Evolutionary conservation across 2,797 vertebrate species (phyloP).

Genomic region (Nothura maculosa): DNA sequence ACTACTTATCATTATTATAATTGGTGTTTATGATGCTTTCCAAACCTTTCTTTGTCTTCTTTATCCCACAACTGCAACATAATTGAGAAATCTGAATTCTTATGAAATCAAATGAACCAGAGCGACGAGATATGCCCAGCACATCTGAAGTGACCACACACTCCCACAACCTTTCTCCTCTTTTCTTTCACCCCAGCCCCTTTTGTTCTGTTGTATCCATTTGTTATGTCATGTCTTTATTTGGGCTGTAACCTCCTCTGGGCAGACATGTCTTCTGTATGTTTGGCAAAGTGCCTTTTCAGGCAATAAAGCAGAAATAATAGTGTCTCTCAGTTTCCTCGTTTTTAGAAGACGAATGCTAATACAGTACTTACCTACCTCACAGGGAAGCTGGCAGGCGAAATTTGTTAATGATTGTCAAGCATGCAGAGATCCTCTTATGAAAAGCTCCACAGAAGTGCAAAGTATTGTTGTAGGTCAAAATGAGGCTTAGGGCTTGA

Average conservation of each 20-base stretch:
- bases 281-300: conserved; percentile 48
- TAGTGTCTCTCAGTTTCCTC: neutral
- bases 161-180: neutral
- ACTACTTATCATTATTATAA: neutral
- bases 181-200: neutral
- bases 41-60: neutral
- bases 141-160: neutral
- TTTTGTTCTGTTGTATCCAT: conserved; percentile 29
- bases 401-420: neutral
- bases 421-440: conserved; percentile 3
- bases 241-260: conserved; percentile 18
- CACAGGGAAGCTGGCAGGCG: neutral
- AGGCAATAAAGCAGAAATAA: conserved; percentile 26
- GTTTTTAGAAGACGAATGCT: neutral
- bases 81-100: neutral
- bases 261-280: neutral
- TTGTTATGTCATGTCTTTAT: conserved; percentile 5
- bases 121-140: neutral
- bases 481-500: conserved; percentile 1
- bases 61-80: neutral
- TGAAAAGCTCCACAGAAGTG: neutral
- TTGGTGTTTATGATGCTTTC: neutral
- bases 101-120: neutral
- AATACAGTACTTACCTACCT: neutral
- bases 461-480: conserved; percentile 1